Conservation (phyloP, 2,797 vertebrate species). For the Paramormyrops hopkinsi region DNA sequence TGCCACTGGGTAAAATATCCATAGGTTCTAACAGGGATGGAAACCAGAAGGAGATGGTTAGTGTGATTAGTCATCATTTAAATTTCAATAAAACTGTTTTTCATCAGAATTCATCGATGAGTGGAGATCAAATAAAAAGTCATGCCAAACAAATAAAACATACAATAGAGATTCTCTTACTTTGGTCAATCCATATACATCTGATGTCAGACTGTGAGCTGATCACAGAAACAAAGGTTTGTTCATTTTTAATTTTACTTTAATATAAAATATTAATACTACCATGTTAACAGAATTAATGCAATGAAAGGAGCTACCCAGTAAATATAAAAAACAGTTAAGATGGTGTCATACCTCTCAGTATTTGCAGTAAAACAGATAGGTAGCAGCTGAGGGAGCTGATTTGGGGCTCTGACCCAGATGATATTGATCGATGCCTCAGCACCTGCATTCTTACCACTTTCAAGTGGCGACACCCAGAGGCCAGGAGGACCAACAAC, state of each 20-base stretch:
- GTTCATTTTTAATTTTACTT: constrained; percentile 17
- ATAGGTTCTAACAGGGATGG: constrained; percentile 44
- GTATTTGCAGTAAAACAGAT: constrained; percentile 60
- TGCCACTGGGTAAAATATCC: constrained; percentile 47
- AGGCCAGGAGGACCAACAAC: constrained; percentile 57
- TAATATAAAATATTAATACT: neutral
- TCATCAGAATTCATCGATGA: neutral
- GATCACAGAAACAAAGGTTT: constrained; percentile 34
- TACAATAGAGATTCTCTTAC: constrained; percentile 45
- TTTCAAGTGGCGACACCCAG: constrained; percentile 32
- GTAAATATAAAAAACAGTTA: neutral
- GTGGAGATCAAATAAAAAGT: neutral
- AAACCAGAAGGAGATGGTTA: neutral
- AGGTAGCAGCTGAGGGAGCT: constrained; percentile 45
- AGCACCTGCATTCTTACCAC: constrained; percentile 11
- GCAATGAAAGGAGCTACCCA: neutral
- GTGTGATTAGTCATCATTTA: neutral
- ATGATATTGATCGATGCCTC: constrained; percentile 35
- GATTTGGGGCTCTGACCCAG: constrained; percentile 53
- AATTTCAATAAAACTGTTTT: neutral
- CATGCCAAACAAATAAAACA: neutral
- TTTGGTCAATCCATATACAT: constrained; percentile 63
- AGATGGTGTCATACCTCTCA: constrained; percentile 37
- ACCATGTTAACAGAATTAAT: neutral
- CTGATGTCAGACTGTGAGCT: constrained; percentile 60